phyloP scores from a whole-genome alignment of 2,797 vertebrate genomes.

The Geotrypetes seraphini region DNA sequence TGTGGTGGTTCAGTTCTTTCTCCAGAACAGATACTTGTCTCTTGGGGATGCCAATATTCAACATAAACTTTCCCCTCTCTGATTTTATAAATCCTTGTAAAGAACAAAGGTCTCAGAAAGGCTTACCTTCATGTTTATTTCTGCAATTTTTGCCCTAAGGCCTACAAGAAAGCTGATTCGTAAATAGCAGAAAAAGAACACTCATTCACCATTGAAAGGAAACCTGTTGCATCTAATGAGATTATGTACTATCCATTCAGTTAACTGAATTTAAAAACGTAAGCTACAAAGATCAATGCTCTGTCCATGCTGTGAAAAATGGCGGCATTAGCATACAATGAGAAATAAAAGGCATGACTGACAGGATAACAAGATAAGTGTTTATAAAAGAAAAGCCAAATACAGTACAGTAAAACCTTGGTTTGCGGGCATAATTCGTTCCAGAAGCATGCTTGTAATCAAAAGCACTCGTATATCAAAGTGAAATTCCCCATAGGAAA shows the following conservation, averaged over 20 bases:
- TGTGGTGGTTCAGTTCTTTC: too few species aligned
- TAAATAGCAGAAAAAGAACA: neutral
- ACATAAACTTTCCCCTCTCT: neutral
- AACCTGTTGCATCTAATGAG: neutral
- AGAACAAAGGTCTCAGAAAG: neutral
- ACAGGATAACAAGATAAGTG: too few species aligned
- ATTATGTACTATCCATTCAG: neutral
- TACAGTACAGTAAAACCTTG: too few species aligned
- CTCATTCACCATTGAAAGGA: neutral
- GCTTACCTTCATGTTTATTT: neutral
- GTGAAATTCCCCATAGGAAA: too few species aligned
- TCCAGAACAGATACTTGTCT: constrained; percentile 1
- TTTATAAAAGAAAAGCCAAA: too few species aligned
- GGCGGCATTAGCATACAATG: neutral
- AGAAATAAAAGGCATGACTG: too few species aligned
- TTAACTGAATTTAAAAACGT: neutral
- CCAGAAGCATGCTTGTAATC: too few species aligned
- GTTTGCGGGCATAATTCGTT: too few species aligned
- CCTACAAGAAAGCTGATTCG: constrained; percentile 3
- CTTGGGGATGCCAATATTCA: neutral
- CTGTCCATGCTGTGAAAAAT: neutral
- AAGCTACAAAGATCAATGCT: neutral
- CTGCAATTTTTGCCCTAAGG: neutral
- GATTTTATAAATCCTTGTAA: constrained; percentile 5
- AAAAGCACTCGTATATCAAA: too few species aligned